Conservation (phyloP, 2,888 invertebrate genomes). For the Sesamia inferens region DNA sequence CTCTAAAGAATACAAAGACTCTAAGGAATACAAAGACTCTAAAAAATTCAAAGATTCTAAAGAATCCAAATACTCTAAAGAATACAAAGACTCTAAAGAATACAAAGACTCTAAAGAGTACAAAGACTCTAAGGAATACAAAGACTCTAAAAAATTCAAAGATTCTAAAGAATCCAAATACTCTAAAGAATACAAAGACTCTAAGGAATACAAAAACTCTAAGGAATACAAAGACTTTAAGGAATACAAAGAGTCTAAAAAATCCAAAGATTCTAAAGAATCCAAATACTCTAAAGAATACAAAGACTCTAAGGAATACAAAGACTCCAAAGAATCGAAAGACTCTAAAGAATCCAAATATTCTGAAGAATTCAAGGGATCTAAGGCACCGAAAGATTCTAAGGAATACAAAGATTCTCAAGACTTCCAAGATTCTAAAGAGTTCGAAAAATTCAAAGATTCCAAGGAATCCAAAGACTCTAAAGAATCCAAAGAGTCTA, state of each 20-base stretch:
- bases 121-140: neutral
- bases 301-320: neutral
- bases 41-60: slow-evolving; percentile 19
- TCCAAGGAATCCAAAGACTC: neutral
- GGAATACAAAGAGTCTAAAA: slow-evolving; percentile 1
- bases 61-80: slow-evolving; percentile 1
- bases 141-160: neutral
- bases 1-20: neutral
- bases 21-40: neutral
- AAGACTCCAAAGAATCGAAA: slow-evolving; percentile 8
- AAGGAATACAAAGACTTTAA: slow-evolving; percentile 9
- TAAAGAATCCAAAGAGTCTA: neutral
- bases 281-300: neutral
- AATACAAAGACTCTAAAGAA: slow-evolving; percentile 15
- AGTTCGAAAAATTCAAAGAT: neutral
- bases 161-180: neutral
- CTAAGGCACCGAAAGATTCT: slow-evolving; percentile 3
- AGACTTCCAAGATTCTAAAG: slow-evolving; percentile 3
- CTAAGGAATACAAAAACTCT: slow-evolving; percentile 5
- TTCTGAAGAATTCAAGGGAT: neutral
- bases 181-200: slow-evolving; percentile 17
- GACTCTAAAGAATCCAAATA: slow-evolving; percentile 16
- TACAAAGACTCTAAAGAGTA: slow-evolving; percentile 4
- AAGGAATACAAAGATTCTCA: neutral
- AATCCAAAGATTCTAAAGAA: slow-evolving; percentile 5